Conservation (phyloP, 2,113 vertebrate genomes). For the Dicentrarchus labrax region DNA sequence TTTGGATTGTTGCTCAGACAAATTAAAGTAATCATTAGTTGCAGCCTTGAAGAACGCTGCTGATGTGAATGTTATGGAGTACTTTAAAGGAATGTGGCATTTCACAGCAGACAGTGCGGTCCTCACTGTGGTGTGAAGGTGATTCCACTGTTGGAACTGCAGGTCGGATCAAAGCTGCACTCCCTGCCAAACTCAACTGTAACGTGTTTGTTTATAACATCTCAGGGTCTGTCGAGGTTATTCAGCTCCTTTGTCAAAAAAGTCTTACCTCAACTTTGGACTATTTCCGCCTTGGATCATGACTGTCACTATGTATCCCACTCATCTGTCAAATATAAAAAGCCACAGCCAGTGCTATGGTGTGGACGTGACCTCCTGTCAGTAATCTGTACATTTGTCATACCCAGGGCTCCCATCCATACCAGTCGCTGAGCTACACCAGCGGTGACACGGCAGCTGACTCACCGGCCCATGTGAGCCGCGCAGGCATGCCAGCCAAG, state of each 20-base stretch:
- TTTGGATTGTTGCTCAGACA: too few relatives aligned
- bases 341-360: neutral
- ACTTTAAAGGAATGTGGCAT: neutral
- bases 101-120: neutral
- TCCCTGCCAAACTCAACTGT: conserved; percentile 27
- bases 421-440: conserved; percentile 97
- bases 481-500: conserved; percentile 86
- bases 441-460: conserved; percentile 97
- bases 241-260: conserved; percentile 8
- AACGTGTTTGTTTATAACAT: neutral
- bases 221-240: neutral
- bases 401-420: conserved; percentile 93
- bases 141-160: conserved; percentile 11
- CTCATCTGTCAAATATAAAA: neutral
- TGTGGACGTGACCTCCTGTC: conserved; percentile 6
- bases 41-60: neutral
- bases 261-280: neutral
- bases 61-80: neutral
- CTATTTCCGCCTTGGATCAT: neutral
- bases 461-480: conserved; percentile 93
- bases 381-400: conserved; percentile 32
- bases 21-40: neutral
- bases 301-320: neutral
- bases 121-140: conserved; percentile 8
- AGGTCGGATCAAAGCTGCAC: conserved; percentile 17